Conservation (phyloP, 2,888 invertebrate species). For the Lottia gigantea region DNA sequence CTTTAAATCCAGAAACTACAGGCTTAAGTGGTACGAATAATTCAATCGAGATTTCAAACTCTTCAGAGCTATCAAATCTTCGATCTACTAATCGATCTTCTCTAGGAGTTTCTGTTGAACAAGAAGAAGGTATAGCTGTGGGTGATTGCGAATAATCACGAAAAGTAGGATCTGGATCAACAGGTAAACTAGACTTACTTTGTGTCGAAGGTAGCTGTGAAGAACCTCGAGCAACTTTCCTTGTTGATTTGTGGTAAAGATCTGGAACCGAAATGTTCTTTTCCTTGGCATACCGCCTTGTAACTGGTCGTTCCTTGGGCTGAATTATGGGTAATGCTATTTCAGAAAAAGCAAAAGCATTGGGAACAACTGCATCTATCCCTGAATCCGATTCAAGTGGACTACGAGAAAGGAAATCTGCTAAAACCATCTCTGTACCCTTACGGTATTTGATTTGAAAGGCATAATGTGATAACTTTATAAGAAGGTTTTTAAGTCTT, state of each 20-base stretch:
- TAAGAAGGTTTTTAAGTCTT: not conserved
- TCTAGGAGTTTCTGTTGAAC: too few relatives aligned
- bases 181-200: too few relatives aligned
- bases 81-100: slow-evolving; percentile 3
- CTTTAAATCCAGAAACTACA: not conserved
- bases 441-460: not conserved
- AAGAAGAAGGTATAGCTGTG: too few relatives aligned
- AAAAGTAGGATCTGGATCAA: too few relatives aligned
- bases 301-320: not conserved
- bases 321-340: not conserved
- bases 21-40: not conserved
- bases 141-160: too few relatives aligned
- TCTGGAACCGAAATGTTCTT: not conserved
- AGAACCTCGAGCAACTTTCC: too few relatives aligned
- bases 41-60: not conserved
- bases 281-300: not conserved
- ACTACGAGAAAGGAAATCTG: not conserved
- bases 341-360: not conserved
- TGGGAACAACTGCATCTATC: slow-evolving; percentile 4
- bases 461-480: not conserved
- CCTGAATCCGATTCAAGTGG: not conserved
- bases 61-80: not conserved
- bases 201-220: too few relatives aligned
- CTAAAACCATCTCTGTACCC: not conserved
- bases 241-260: not conserved